A percentile compares a stretch with the other conserved stretches of the same genome.
Evolutionary conservation across 2,888 invertebrate genomes (phyloP).

Genomic region (Salticus scenicus): DNA sequence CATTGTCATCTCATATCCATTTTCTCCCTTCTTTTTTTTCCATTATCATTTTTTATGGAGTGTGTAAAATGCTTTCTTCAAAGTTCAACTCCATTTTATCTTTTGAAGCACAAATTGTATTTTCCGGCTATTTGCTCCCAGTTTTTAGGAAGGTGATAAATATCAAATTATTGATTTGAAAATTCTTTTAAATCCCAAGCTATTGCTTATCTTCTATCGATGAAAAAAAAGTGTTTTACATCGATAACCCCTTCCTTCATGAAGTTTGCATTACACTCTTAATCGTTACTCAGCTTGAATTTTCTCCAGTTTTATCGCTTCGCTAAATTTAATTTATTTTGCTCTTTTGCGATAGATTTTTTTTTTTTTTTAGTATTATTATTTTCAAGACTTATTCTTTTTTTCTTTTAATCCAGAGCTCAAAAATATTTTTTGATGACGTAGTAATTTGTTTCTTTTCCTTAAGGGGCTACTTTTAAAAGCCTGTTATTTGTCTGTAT

Average conservation of each 20-base stretch:
- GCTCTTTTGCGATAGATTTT: conserved; percentile 49
- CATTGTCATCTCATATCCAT: not conserved
- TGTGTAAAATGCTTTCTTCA: not conserved
- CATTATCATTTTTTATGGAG: not conserved
- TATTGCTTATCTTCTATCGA: conserved; percentile 41
- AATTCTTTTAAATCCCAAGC: conserved; percentile 45
- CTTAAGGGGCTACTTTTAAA: too few species aligned
- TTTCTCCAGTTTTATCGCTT: conserved; percentile 52
- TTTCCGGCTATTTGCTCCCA: not conserved
- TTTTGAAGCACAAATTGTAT: conserved; percentile 15
- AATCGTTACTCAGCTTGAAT: conserved; percentile 58
- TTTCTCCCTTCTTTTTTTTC: not conserved
- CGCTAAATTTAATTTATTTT: conserved; percentile 56
- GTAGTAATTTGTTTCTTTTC: conserved; percentile 26
- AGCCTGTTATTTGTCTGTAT: too few species aligned
- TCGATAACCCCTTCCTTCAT: conserved; percentile 44
- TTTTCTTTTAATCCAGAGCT: conserved; percentile 63
- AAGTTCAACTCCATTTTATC: conserved; percentile 1
- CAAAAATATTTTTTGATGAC: conserved; percentile 59
- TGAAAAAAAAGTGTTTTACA: conserved; percentile 53
- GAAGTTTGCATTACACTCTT: conserved; percentile 57
- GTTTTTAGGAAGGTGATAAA: not conserved
- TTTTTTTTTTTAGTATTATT: conserved; percentile 58
- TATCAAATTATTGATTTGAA: conserved; percentile 57
- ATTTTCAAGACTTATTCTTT: conserved; percentile 48